Evolutionary conservation across 1,140 invertebrate genomes (phyloP).

Genomic region (Metaphire vulgaris): DNA sequence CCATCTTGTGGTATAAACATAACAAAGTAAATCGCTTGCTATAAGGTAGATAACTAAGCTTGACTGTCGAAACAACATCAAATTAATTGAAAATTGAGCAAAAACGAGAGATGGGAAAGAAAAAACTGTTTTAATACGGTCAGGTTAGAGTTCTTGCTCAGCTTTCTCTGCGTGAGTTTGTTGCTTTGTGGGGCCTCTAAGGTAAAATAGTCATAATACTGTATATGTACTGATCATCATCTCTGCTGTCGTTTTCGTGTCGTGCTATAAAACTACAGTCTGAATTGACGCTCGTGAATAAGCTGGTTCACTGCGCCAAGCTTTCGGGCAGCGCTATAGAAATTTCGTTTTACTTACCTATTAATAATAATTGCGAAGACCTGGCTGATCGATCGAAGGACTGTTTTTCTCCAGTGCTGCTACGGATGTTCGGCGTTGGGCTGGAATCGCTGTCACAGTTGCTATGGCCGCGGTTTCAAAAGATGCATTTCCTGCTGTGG

Average conservation of each 20-base stretch:
- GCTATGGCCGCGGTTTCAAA: conserved; percentile 27
- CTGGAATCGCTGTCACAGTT: conserved; percentile 27
- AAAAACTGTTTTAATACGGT: not conserved
- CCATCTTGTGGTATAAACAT: not conserved
- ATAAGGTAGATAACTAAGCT: not conserved
- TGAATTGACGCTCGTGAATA: no score
- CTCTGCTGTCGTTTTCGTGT: no score
- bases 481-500: conserved; percentile 27
- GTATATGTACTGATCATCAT: no score
- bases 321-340: no score
- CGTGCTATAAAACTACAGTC: no score
- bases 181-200: no score
- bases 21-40: not conserved
- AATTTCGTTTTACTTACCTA: no score
- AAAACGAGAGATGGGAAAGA: not conserved
- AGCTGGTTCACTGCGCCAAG: no score
- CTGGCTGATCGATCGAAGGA: no score
- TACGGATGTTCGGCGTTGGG: conserved; percentile 21
- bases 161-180: no score
- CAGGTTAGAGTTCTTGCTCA: not conserved
- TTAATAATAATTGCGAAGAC: no score
- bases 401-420: conserved; percentile 19
- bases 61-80: not conserved
- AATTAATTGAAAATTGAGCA: not conserved
- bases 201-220: no score